Base-by-base conservation (phyloP, 2,113 vertebrate genomes). In the Psilopsiagon aurifrons region DNA sequence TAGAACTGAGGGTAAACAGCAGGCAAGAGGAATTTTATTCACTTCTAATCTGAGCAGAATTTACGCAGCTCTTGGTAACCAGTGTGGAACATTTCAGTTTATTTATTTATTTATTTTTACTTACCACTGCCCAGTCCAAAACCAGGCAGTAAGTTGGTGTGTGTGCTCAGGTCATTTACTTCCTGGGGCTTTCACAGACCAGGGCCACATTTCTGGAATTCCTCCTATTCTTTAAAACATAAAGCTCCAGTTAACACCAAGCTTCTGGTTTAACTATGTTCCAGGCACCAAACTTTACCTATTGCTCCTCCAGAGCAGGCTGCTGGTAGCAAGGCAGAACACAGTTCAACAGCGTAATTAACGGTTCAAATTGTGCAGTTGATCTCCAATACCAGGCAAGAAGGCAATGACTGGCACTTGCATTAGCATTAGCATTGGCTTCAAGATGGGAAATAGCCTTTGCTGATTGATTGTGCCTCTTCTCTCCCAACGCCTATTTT, bases 201-300 rank as follows among this genome's bases (percentile, higher is more conserved):
- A 62, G 28, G 39, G n/a, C 44, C 31, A 59, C 88, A 89, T 89
- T 94, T 95, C 92, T 96, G 69, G 35, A 97, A 94, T 95, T 92
- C 88, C 35, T 93, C 46, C 55, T 80, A 6, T 78, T 88, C 76
- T 94, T 90, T 80, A 77, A 86, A 88, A 90, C 23, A 70, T 59
- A 93, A 86, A 94, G 46, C 70, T 89, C n/a, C 28, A 70, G 54
- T 92, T 92, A 63, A 33, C 24, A 74, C 31, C 57, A 71, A 85
- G 44, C 52, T 92, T 69, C 57, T 84, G 77, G 57, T 68, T 83
- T 86, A 83, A 79, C 35, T 52, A 9, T 47, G 43, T 55, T 86
- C 62, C 77, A 76, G 77, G 47, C 52, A 91, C 16, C 46, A 52
- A 80, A 76, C 29, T 52, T 47, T 18, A 83, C 27, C 28, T 37